Conservation (phyloP, 2,797 vertebrate species). For the Peromyscus attwateri region DNA sequence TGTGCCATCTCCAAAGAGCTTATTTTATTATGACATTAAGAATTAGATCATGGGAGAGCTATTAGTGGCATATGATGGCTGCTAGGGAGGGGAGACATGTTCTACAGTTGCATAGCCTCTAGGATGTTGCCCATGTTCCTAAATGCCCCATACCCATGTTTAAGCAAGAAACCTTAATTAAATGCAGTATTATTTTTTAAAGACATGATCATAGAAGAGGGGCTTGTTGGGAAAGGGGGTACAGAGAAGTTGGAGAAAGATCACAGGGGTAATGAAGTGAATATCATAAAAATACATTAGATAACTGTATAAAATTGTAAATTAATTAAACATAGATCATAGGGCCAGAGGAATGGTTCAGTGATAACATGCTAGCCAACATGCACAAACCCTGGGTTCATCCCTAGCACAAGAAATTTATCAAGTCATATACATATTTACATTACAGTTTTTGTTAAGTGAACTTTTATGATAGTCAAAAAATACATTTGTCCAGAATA, state of each 20-base stretch:
- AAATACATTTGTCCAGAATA: background rate
- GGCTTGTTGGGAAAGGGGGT: background rate
- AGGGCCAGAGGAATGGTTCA: background rate
- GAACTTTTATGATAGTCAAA: background rate
- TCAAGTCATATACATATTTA: background rate
- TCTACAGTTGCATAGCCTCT: background rate
- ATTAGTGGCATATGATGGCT: background rate
- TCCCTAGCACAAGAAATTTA: background rate
- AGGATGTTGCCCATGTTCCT: background rate
- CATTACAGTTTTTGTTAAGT: background rate
- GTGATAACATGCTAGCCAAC: background rate
- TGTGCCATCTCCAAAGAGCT: background rate
- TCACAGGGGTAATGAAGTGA: background rate
- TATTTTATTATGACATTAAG: background rate
- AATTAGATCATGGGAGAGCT: background rate
- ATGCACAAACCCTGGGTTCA: background rate
- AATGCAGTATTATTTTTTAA: background rate
- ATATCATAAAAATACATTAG: background rate
- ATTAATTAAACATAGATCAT: background rate
- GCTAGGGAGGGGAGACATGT: accelerated
- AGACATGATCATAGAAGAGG: background rate
- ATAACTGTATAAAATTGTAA: background rate
- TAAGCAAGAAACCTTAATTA: background rate
- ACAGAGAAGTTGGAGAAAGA: background rate
- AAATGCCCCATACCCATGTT: background rate